Evolutionary conservation across 2,797 vertebrate species (phyloP).

Genomic region (Eulemur albifrons): DNA sequence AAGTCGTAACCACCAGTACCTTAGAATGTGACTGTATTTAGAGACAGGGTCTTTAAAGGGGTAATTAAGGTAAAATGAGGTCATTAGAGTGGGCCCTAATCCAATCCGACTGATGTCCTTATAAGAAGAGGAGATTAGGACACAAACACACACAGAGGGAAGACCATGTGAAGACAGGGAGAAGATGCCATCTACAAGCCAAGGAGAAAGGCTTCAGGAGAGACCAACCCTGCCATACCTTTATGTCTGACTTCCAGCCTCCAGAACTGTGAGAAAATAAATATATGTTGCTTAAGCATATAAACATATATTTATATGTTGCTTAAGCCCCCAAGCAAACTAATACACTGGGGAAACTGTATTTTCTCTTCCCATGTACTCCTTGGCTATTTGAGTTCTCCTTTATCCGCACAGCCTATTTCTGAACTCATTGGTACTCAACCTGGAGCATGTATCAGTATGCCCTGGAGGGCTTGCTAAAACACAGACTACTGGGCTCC

Average conservation of each 20-base stretch:
- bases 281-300: background rate
- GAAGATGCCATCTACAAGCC: background rate
- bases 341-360: background rate
- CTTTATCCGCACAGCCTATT: background rate
- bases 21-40: constrained; percentile 1
- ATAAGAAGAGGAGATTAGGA: background rate
- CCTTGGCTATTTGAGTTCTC: background rate
- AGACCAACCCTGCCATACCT: background rate
- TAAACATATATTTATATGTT: background rate
- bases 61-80: background rate
- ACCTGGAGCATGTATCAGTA: background rate
- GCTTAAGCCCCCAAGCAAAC: background rate
- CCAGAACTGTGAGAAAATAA: background rate
- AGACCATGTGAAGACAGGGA: background rate
- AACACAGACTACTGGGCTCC: background rate
- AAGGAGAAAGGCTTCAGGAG: background rate
- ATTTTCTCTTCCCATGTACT: background rate
- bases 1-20: background rate
- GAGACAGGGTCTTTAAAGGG: background rate
- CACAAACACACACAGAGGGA: background rate
- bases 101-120: background rate
- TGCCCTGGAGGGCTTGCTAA: background rate
- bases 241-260: background rate
- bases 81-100: background rate
- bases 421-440: background rate